Evolutionary conservation across 1,140 invertebrate species (phyloP).

Genomic region (Trachelipus rathkii): DNA sequence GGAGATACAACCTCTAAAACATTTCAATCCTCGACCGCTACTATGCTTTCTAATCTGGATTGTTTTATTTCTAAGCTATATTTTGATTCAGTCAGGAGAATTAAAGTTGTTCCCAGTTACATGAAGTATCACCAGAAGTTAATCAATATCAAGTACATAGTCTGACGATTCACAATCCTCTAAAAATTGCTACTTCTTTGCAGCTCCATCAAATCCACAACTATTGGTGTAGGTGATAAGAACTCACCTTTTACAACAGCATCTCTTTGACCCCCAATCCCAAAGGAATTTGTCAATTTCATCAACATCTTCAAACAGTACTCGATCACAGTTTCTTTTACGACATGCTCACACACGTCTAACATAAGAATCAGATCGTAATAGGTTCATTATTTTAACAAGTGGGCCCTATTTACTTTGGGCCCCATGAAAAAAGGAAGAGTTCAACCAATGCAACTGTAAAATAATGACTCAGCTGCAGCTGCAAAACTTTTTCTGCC

Average conservation of each 20-base stretch:
- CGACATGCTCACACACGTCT: slow-evolving; percentile 31
- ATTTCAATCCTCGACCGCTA: no score
- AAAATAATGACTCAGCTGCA: slow-evolving; percentile 31
- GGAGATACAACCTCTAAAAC: no score
- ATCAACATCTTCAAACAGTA: slow-evolving; percentile 27
- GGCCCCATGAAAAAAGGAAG: no score
- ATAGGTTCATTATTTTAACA: slow-evolving; percentile 19
- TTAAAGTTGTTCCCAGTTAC: slow-evolving; percentile 29
- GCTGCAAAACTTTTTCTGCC: slow-evolving; percentile 28
- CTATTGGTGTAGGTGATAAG: slow-evolving; percentile 31
- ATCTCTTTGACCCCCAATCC: slow-evolving; percentile 28
- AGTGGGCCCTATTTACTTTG: slow-evolving; percentile 7
- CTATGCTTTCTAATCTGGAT: slow-evolving; percentile 23
- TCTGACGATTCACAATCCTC: slow-evolving; percentile 36
- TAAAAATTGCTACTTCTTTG: slow-evolving; percentile 30
- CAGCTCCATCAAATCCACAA: slow-evolving; percentile 26
- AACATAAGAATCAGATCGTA: slow-evolving; percentile 31
- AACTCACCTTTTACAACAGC: slow-evolving; percentile 18
- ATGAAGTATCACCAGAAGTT: slow-evolving; percentile 31
- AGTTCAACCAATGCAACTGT: slow-evolving; percentile 32
- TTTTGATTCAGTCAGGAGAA: slow-evolving; percentile 25
- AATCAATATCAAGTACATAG: slow-evolving; percentile 29
- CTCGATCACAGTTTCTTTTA: slow-evolving; percentile 28
- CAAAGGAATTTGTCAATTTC: slow-evolving; percentile 33
- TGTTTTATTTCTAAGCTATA: slow-evolving; percentile 28